Conservation (phyloP, 2,113 vertebrate genomes). For the Oncorhynchus mykiss region DNA sequence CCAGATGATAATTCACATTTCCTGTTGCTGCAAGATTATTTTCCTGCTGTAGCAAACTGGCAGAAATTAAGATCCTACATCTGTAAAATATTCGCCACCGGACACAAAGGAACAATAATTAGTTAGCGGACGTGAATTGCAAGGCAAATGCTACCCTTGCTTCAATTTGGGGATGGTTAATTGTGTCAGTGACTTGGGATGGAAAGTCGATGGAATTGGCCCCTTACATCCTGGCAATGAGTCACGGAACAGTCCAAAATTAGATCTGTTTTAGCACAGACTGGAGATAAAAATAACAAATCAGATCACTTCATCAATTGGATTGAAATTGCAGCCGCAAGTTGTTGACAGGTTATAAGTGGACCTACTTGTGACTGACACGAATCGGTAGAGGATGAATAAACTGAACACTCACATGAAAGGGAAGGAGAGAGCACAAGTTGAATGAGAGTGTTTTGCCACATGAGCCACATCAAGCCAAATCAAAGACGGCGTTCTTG, state of each 20-base stretch:
- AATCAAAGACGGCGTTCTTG: not conserved
- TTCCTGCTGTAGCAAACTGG: too few species aligned
- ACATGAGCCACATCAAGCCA: not conserved
- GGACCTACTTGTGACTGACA: not conserved
- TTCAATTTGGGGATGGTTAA: constrained; percentile 41
- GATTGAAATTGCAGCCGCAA: not conserved
- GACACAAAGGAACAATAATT: constrained; percentile 51
- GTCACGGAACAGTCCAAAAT: constrained; percentile 24
- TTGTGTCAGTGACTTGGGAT: constrained; percentile 37
- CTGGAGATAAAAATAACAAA: not conserved
- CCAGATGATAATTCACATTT: too few species aligned
- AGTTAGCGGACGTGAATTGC: constrained; percentile 53
- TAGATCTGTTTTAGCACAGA: not conserved
- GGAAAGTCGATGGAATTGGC: constrained; percentile 44
- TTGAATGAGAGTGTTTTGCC: not conserved
- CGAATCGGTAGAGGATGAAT: not conserved
- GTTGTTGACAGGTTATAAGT: not conserved
- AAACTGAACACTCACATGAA: not conserved
- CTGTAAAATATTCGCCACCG: constrained; percentile 19
- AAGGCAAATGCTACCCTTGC: constrained; percentile 32
- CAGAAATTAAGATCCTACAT: too few species aligned
- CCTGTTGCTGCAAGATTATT: too few species aligned
- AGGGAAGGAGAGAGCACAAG: not conserved
- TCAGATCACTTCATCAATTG: constrained; percentile 4
- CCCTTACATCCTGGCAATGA: constrained; percentile 25